Evolutionary conservation across 2,797 vertebrate genomes (phyloP), one percentile per base, ranked within the genome.

Genomic region (Chromis chromis): DNA sequence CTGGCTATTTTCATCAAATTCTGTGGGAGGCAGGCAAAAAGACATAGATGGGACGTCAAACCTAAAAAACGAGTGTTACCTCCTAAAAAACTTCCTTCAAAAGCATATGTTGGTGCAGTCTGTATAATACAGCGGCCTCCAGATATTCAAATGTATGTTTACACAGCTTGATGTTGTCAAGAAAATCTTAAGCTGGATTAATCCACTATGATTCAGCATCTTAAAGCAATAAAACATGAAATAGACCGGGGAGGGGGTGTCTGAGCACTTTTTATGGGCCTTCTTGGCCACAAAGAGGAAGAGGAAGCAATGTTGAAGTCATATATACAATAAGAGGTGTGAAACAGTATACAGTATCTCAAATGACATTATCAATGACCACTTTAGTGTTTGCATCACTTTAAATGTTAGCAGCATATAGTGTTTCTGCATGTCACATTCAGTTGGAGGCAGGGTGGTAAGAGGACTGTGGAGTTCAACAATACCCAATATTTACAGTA

Each of bases 1-100:
- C 39, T 64, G 60, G 76, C 60, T 64, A 24, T 70, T 78, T 65
- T 28, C 60, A 65, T 70, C 25, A 10, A 8, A 42, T 50, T 33
- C 2, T 36, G 17, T 53, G 21, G 49, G 5, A 33, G 28, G 40
- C 53, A 25, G 1, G 6, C 8, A 16, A 2, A 16, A 2, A 21
- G 4, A 55, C 17, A 61, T 19, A 56, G 31, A 50, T 24, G 33
- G 40, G 50, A 1, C 17, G 70, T 42, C 14, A 16, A 19, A 24
- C 52, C 6, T 2, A 54, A 27, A 14, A 52, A 19, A 9, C 2
- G 3, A 49, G 19, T 46, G 24, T 53, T 7, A 22, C n/a, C 6
- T 16, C 14, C 13, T 24, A 22, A 21, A 22, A 50, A 22, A 49
- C 28, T 31, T 31, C 4, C 33, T 50, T 24, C 22, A 49, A 49